Evolutionary conservation across 2,113 vertebrate genomes (phyloP).

Genomic region (Eclectus roratus): DNA sequence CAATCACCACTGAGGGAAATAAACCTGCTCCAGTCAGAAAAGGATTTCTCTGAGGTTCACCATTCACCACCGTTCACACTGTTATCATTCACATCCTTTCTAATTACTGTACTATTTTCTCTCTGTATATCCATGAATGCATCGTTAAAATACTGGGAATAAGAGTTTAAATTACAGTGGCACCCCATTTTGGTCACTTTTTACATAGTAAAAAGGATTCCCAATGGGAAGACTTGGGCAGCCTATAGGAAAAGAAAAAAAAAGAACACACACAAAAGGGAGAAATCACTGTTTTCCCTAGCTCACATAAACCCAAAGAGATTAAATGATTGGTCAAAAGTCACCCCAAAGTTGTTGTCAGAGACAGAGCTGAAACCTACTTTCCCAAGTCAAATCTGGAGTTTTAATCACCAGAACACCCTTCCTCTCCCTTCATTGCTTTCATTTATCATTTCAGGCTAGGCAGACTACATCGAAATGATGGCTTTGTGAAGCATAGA

Average conservation of each 20-base stretch:
- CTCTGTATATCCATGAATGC: background rate
- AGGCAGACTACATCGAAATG: conserved; percentile 43
- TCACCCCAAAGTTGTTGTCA: conserved; percentile 1
- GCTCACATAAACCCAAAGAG: background rate
- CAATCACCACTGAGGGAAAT: conserved; percentile 39
- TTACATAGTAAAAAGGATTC: background rate
- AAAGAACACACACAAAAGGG: too few relatives aligned
- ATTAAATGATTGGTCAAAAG: background rate
- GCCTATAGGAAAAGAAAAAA: background rate
- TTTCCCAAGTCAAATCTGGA: conserved; percentile 20
- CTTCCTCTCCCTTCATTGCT: conserved; percentile 48
- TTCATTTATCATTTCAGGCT: conserved; percentile 62
- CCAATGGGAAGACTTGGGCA: background rate
- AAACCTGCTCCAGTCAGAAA: conserved; percentile 12
- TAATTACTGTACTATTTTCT: background rate
- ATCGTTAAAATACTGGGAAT: background rate
- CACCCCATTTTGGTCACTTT: background rate
- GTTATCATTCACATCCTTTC: background rate
- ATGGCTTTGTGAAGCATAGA: conserved; percentile 66
- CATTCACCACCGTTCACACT: background rate
- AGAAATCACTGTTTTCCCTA: background rate
- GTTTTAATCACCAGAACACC: conserved; percentile 57
- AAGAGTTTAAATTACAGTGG: background rate
- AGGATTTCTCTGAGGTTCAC: background rate
- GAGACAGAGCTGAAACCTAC: conserved; percentile 16